A percentile compares a stretch with the other conserved stretches of the same genome.
These are phyloP conservation scores for Serrognathus titanus DNA, from an alignment of 2,888 invertebrate genomes.

Conservation along the genomic window DNA sequence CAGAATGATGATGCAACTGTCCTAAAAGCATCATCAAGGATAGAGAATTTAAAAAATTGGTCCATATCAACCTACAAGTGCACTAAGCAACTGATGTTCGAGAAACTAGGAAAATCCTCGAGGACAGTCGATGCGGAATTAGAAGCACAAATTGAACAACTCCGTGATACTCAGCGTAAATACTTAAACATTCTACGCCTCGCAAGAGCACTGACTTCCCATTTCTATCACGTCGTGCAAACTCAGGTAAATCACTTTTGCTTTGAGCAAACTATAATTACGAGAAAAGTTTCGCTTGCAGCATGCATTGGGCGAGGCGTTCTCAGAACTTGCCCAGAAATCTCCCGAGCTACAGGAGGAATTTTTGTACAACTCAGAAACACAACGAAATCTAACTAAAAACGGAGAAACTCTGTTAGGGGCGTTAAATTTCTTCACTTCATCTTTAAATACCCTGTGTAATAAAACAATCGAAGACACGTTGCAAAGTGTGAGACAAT, in stretches of 20 bases:
- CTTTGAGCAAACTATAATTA: not conserved
- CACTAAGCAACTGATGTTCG: constrained; percentile 93
- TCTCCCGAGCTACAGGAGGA: constrained; percentile 93
- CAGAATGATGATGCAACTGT: constrained; percentile 59
- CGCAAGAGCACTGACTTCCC: constrained; percentile 79
- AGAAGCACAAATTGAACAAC: constrained; percentile 88
- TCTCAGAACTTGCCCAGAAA: constrained; percentile 93
- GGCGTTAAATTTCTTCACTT: constrained; percentile 94
- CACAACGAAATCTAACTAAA: constrained; percentile 87
- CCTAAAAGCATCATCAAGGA: constrained; percentile 70
- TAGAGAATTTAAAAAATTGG: constrained; percentile 94
- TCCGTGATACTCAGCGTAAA: constrained; percentile 92
- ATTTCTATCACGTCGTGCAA: constrained; percentile 83
- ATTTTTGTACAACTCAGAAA: constrained; percentile 93
- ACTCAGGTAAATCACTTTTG: constrained; percentile 57
- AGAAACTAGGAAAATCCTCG: constrained; percentile 92
- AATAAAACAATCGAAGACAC: constrained; percentile 98
- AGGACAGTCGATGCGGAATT: constrained; percentile 89
- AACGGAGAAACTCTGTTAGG: constrained; percentile 91
- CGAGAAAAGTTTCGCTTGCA: constrained; percentile 43
- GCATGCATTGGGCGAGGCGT: constrained; percentile 87
- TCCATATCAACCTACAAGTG: constrained; percentile 98
- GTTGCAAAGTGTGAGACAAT: constrained; percentile 70
- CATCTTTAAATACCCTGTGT: constrained; percentile 91
- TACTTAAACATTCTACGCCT: constrained; percentile 85